These are phyloP conservation scores for Chauna torquata DNA, from an alignment of 2,113 vertebrate species.

Conservation along the genomic window DNA sequence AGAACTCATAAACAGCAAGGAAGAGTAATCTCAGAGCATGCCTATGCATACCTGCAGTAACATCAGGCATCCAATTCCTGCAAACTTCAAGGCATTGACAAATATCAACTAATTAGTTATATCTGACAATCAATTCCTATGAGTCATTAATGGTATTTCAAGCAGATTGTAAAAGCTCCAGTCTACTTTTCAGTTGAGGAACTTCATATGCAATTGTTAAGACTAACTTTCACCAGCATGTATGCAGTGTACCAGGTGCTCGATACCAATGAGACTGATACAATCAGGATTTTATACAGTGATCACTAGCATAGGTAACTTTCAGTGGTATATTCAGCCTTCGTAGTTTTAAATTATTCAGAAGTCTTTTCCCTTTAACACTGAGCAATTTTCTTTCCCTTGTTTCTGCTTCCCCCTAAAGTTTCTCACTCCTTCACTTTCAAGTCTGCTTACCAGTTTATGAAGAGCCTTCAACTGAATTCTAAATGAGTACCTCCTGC, in stretches of 20 bases:
- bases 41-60: background rate
- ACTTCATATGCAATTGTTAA: background rate
- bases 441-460: background rate
- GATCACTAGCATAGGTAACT: accelerated
- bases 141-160: background rate
- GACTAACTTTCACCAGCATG: background rate
- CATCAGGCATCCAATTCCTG: background rate
- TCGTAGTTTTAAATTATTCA: background rate
- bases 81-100: background rate
- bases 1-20: background rate
- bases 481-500: background rate
- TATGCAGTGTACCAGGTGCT: no score
- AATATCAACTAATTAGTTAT: background rate
- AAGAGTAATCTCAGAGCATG: background rate
- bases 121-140: background rate
- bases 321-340: background rate
- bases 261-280: background rate
- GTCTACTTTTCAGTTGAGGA: background rate
- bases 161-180: background rate
- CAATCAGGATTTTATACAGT: background rate
- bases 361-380: background rate
- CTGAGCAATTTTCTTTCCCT: background rate
- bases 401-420: background rate
- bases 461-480: background rate
- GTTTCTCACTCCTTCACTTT: background rate